phyloP scores from a whole-genome alignment of 1,140 invertebrate genomes.

The Eciton burchellii region DNA sequence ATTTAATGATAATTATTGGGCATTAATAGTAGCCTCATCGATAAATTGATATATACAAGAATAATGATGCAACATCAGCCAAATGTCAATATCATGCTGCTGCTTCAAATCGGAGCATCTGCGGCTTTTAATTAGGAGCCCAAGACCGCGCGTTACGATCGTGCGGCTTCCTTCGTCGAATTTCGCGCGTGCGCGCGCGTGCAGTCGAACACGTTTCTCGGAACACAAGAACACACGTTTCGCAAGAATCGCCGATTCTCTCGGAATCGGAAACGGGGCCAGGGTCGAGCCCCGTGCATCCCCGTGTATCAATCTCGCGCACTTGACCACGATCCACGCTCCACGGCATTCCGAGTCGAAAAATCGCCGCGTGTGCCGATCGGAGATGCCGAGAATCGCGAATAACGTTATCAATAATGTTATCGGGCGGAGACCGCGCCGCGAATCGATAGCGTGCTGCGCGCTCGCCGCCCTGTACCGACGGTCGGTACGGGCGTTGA shows the following conservation, averaged over 20 bases:
- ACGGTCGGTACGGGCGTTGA: constrained; percentile 39
- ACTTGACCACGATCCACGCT: background rate
- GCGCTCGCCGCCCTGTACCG: constrained; percentile 27
- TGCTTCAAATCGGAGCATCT: constrained; percentile 68
- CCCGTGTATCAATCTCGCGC: too few species aligned
- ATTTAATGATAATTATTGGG: too few species aligned
- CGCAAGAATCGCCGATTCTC: too few species aligned
- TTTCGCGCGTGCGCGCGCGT: constrained; percentile 25
- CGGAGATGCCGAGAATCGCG: background rate
- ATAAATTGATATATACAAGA: too few species aligned
- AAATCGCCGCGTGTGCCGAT: background rate
- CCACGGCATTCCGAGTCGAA: background rate
- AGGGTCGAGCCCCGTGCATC: too few species aligned
- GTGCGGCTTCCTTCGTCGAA: constrained; percentile 63
- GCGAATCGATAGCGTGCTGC: constrained; percentile 38
- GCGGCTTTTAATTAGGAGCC: constrained; percentile 74
- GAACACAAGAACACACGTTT: background rate
- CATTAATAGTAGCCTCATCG: too few species aligned
- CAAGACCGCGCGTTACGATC: constrained; percentile 65
- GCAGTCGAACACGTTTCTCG: constrained; percentile 4
- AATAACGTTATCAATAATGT: background rate
- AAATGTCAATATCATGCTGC: too few species aligned
- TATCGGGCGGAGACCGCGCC: background rate
- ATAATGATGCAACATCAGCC: too few species aligned
- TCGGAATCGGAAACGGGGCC: background rate